Evolutionary conservation across 2,888 invertebrate genomes (phyloP).

Genomic region (Eupithecia subfuscata): DNA sequence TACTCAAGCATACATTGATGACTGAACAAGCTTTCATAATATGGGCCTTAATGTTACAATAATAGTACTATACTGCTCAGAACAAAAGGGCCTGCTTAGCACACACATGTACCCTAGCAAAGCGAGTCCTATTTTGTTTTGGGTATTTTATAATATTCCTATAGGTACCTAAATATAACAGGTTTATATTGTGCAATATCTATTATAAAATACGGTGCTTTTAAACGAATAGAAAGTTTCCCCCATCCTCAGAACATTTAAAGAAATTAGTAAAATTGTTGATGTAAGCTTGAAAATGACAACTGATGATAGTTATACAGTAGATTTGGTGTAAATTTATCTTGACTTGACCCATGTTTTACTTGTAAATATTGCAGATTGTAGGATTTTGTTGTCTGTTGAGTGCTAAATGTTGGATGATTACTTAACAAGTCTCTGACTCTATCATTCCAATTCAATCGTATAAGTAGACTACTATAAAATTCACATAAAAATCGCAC

Average conservation of each 20-base stretch:
- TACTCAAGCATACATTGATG: too few relatives aligned
- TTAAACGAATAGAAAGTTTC: constrained; percentile 53
- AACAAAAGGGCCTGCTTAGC: neutral
- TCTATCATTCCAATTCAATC: constrained; percentile 74
- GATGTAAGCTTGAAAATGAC: constrained; percentile 57
- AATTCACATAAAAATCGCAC: constrained; percentile 63
- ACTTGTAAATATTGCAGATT: constrained; percentile 67
- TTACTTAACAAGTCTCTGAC: constrained; percentile 53
- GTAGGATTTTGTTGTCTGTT: constrained; percentile 59
- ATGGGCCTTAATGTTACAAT: constrained; percentile 35
- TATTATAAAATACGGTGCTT: constrained; percentile 71
- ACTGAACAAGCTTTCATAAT: too few relatives aligned
- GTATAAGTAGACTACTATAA: constrained; percentile 48
- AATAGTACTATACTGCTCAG: constrained; percentile 18
- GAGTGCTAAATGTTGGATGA: constrained; percentile 68
- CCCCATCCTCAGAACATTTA: constrained; percentile 77
- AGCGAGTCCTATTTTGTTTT: neutral
- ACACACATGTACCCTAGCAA: neutral
- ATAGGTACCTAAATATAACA: constrained; percentile 40
- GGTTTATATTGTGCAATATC: constrained; percentile 67
- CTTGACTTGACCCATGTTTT: constrained; percentile 58
- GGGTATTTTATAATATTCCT: constrained; percentile 42
- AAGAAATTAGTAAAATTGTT: constrained; percentile 53
- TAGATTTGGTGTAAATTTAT: constrained; percentile 56
- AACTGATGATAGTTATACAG: constrained; percentile 35